These are phyloP conservation scores for Lordiphosa andalusiaca DNA, from an alignment of 2,888 invertebrate genomes.

Conservation along the genomic window DNA sequence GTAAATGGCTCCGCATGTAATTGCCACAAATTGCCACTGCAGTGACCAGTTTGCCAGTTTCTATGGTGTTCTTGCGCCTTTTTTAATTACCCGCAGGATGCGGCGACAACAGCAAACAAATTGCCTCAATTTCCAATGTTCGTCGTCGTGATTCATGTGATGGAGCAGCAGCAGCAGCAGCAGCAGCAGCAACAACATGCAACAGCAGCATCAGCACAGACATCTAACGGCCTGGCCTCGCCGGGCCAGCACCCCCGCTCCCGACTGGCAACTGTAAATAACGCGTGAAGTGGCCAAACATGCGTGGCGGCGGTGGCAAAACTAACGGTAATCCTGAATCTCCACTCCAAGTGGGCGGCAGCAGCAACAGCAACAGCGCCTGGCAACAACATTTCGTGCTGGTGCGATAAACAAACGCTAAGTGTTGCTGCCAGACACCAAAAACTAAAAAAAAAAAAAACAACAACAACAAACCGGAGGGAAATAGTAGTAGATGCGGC, in stretches of 20 bases:
- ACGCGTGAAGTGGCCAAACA: slow-evolving; percentile 72
- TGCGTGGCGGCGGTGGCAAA: slow-evolving; percentile 72
- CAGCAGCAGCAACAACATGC: slow-evolving; percentile 31
- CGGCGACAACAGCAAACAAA: slow-evolving; percentile 76
- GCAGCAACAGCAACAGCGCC: slow-evolving; percentile 64
- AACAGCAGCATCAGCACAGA: slow-evolving; percentile 36
- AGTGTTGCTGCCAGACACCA: slow-evolving; percentile 71
- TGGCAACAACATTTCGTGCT: slow-evolving; percentile 69
- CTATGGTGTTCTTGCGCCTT: slow-evolving; percentile 71
- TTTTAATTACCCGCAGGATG: slow-evolving; percentile 76
- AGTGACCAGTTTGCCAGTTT: slow-evolving; percentile 70
- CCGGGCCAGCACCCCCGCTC: slow-evolving; percentile 51
- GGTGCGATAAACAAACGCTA: slow-evolving; percentile 74
- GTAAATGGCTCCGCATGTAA: slow-evolving; percentile 78
- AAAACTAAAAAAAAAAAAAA: slow-evolving; percentile 15
- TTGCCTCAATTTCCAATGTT: slow-evolving; percentile 76
- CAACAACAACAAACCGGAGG: too few species aligned
- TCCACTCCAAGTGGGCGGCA: slow-evolving; percentile 60
- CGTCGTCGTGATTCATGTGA: slow-evolving; percentile 27
- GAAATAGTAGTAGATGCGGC: slow-evolving; percentile 5
- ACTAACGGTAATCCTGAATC: slow-evolving; percentile 52
- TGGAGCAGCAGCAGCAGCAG: slow-evolving; percentile 31
- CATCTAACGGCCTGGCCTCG: slow-evolving; percentile 60
- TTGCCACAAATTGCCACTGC: slow-evolving; percentile 77
- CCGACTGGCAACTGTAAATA: slow-evolving; percentile 65